Conservation (phyloP, 2,113 vertebrate genomes). For the Indicator indicator region DNA sequence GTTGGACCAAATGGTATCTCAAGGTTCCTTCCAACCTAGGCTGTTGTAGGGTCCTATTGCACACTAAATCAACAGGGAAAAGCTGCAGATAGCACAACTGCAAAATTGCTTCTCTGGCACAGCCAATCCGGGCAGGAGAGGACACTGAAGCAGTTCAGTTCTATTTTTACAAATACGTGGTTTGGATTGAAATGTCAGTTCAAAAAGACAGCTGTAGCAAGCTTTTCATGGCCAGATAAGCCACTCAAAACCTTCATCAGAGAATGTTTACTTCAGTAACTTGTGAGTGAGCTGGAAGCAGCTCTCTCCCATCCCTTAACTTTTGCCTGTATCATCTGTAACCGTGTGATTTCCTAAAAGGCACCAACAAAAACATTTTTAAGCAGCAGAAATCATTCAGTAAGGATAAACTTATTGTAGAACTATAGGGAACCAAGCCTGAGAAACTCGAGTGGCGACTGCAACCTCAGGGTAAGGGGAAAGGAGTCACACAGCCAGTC, state of each 20-base stretch:
- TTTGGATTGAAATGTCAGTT: neutral
- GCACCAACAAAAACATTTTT: conserved; percentile 30
- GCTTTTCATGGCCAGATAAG: neutral
- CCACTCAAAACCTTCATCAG: neutral
- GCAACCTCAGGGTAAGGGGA: neutral
- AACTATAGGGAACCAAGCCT: neutral
- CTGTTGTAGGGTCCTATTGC: neutral
- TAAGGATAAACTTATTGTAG: neutral
- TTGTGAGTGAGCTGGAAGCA: neutral
- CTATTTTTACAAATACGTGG: neutral
- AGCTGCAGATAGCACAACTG: neutral
- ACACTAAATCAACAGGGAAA: neutral
- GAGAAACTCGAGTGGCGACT: neutral
- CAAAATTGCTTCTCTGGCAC: neutral
- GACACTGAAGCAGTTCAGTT: neutral
- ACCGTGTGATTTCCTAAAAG: conserved; percentile 6
- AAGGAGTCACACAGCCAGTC: accelerated
- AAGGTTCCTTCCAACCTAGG: neutral
- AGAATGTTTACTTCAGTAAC: conserved; percentile 31
- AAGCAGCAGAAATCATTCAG: neutral
- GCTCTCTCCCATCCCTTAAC: neutral
- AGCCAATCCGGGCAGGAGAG: neutral
- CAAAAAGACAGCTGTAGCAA: neutral
- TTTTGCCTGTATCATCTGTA: neutral
- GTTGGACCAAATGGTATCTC: neutral